A percentile compares a stretch with the other conserved stretches of the same genome.
These are phyloP conservation scores for Epistrophe eligans DNA, from an alignment of 2,888 invertebrate genomes.

Conservation along the genomic window DNA sequence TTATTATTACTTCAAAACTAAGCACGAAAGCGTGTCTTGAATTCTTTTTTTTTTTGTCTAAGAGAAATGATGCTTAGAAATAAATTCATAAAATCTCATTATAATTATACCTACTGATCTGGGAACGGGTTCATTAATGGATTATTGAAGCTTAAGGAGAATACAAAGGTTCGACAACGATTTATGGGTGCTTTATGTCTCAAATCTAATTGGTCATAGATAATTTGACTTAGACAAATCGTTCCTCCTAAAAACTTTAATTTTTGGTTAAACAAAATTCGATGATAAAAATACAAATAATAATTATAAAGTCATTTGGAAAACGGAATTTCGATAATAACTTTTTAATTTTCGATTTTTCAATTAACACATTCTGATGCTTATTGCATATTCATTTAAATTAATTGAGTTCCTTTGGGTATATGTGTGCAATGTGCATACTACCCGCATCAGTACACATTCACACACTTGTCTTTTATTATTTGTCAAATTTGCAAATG, in stretches of 20 bases:
- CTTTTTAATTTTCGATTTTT: conserved; percentile 11
- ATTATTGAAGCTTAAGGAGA: neutral
- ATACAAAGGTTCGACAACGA: neutral
- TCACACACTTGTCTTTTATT: conserved; percentile 10
- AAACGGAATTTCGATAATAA: neutral
- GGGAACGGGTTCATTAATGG: neutral
- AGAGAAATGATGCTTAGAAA: neutral
- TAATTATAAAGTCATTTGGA: neutral
- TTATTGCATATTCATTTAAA: neutral
- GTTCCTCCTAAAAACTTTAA: too few relatives aligned
- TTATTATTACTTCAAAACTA: conserved; percentile 17
- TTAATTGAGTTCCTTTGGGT: conserved; percentile 7
- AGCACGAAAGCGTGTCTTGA: neutral
- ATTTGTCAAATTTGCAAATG: conserved; percentile 28
- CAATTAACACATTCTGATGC: neutral
- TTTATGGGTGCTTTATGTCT: neutral
- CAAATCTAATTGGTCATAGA: neutral
- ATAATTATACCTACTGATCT: neutral
- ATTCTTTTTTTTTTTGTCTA: neutral
- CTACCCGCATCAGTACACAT: neutral
- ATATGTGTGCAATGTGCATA: neutral
- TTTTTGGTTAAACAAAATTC: neutral
- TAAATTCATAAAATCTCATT: neutral
- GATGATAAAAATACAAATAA: neutral
- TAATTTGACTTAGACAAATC: neutral